phyloP scores from a whole-genome alignment of 2,888 invertebrate species.

The Macrostomum cliftonense region DNA sequence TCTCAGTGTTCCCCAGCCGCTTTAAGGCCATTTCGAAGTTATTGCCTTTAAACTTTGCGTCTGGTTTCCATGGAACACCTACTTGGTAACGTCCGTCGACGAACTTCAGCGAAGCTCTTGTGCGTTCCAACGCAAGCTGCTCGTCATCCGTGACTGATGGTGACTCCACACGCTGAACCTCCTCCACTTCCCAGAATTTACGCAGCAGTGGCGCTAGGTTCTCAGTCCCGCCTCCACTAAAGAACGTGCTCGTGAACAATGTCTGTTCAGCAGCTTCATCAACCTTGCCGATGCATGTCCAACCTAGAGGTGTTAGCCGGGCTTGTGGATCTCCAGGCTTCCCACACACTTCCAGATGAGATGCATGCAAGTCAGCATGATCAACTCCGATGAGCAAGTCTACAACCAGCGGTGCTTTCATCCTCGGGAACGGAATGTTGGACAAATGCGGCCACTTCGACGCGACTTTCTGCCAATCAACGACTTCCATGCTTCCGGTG shows the following conservation, averaged over 20 bases:
- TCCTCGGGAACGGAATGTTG: slow-evolving; percentile 4
- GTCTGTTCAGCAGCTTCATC: not conserved
- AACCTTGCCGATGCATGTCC: slow-evolving; percentile 3
- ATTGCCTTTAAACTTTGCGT: too few species aligned
- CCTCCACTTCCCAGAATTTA: slow-evolving; percentile 12
- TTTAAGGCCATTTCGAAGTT: too few species aligned
- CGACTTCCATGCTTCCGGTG: slow-evolving; percentile 1
- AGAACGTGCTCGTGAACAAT: too few species aligned
- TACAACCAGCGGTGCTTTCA: not conserved
- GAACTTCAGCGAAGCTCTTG: too few species aligned
- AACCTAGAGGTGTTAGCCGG: slow-evolving; percentile 6
- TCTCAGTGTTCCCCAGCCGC: too few species aligned
- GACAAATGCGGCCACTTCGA: slow-evolving; percentile 3
- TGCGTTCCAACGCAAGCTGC: too few species aligned
- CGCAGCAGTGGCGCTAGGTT: not conserved
- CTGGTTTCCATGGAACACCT: too few species aligned
- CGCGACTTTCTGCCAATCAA: slow-evolving; percentile 1
- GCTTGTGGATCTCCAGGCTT: slow-evolving; percentile 5
- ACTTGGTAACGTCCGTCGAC: too few species aligned
- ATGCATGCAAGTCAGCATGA: slow-evolving; percentile 1
- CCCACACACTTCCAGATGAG: not conserved
- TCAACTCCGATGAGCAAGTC: slow-evolving; percentile 7
- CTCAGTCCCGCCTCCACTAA: not conserved
- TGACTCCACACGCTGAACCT: too few species aligned
- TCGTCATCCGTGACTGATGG: too few species aligned